Base-by-base conservation (phyloP, 1,140 invertebrate species). In the Apocrypta bakeri region DNA sequence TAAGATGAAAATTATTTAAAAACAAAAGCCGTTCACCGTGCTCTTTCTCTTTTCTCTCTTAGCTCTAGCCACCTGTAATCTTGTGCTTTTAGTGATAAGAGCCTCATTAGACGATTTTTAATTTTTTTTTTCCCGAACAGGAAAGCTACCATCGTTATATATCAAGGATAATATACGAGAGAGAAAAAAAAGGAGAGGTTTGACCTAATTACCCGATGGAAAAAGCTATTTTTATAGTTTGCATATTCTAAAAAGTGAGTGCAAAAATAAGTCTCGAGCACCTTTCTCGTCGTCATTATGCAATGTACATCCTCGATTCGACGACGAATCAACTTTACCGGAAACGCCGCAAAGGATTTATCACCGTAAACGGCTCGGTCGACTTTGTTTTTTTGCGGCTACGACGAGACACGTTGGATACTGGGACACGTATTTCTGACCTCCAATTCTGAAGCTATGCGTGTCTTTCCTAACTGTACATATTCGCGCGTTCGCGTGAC, bases 1-100 rank as follows among this genome's bases (percentile, higher is more conserved):
- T 25, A 29, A 66, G 63, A 27, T 29, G 63, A 66, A 66, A 66
- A 56, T 56, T 56, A 56, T 56, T 56, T 56, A 56, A 56, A 56
- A 56, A 56, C 48, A 56, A 56, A 56, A 56, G 48, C 48, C 48
- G n/a, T 56, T 56, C 21, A 21, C 17, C 17, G 14, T 9, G 2
- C 14, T 17, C 12, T 3, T 12, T 3, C 42, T 48, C 42, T 17
- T 4, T 14, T 56, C 48, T 21, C 17, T 56, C 48, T 21, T 14
- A 12, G 14, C 48, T n/a, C 48, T 56, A 21, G n/a, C 21, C 48
- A 17, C 48, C 48, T 56, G 3, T 56, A 56, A 17, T 56, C 17
- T 17, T n/a, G 48, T 56, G 48, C 48, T 56, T 56, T 56, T 56
- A 56, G 48, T 56, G 48, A 56, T 56, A 56, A 56, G 48, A 56